Conservation (phyloP, 2,113 vertebrate species). For the Dissostichus mawsoni region DNA sequence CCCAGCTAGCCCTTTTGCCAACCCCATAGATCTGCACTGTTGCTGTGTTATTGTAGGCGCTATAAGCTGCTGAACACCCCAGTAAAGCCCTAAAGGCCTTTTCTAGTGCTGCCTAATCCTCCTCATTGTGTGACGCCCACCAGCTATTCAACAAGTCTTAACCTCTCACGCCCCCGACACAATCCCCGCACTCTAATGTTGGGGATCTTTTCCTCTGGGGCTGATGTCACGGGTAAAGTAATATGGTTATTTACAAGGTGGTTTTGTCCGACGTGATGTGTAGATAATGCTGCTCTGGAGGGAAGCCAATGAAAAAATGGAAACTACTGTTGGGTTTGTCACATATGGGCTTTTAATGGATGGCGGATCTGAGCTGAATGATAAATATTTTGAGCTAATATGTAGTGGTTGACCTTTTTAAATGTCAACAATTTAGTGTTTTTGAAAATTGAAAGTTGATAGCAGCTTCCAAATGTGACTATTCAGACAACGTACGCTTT, state of each 20-base stretch:
- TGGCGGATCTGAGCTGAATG: slow-evolving; percentile 9
- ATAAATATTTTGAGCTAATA: slow-evolving; percentile 27
- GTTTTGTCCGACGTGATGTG: slow-evolving; percentile 55
- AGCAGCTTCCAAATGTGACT: not conserved
- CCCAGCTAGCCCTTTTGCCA: slow-evolving; percentile 44
- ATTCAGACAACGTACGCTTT: not conserved
- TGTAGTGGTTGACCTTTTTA: slow-evolving; percentile 13
- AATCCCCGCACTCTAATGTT: slow-evolving; percentile 48
- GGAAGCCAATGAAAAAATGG: slow-evolving; percentile 47
- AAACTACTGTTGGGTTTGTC: slow-evolving; percentile 45
- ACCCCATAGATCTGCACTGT: slow-evolving; percentile 51
- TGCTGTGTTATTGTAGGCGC: slow-evolving; percentile 67
- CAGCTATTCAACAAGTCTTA: slow-evolving; percentile 78
- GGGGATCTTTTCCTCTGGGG: slow-evolving; percentile 62
- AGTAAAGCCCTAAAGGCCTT: slow-evolving; percentile 73
- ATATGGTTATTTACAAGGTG: slow-evolving; percentile 69
- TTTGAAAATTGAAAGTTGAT: not conserved
- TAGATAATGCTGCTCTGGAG: slow-evolving; percentile 59
- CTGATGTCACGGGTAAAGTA: slow-evolving; percentile 68
- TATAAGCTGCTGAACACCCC: slow-evolving; percentile 77
- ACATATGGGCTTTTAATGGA: slow-evolving; percentile 42
- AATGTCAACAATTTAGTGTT: not conserved
- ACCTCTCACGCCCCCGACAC: slow-evolving; percentile 74
- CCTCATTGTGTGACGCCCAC: slow-evolving; percentile 76
- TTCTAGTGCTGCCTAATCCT: slow-evolving; percentile 78